Evolutionary conservation across 2,113 vertebrate genomes (phyloP), one percentile per base, ranked within the genome.

Genomic region (Lota lota): DNA sequence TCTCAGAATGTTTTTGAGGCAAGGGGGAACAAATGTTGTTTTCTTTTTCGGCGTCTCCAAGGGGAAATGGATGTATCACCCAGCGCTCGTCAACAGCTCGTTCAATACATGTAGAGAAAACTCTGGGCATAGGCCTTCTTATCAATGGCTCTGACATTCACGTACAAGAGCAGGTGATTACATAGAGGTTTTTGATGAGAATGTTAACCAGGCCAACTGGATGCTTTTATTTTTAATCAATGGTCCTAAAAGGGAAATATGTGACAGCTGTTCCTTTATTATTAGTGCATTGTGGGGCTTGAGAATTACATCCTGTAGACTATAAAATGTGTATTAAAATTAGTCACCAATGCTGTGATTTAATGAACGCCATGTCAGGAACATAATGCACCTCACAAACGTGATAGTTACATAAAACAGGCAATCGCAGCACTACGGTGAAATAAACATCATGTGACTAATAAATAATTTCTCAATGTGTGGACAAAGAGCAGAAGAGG

Each of bases 211-310:
- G 22, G 40, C 21, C 2, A 8, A 33, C 53, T n/a, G 24, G 33
- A 67, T 65, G 15, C 50, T 59, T 79, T 61, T 18, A 40, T 66
- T 50, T 66, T 19, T 61, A 78, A 83, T 69, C 62, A 64, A 50
- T 28, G 28, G 19, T 68, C 59, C 71, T 79, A 75, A 73, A 68
- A 68, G 16, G 22, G 61, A 73, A 70, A 66, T 64, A 57, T 66
- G 47, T 19, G 7, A 56, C 51, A 66, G 40, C 40, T 22, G n/a
- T 22, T 51, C 40, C 63, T 33, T 51, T n/a, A 66, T 50, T 5
- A 66, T 66, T 15, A 22, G 53, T 54, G 10, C 64, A 66, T 16
- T 56, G 22, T 15, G 22, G 20, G 47, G 17, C 11, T 22, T 6
- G 15, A 47, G 22, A 24, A 33, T 63, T 7, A 62, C 22, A 20